Base-by-base conservation (phyloP, 1,140 invertebrate species). In the Chironomus tepperi region DNA sequence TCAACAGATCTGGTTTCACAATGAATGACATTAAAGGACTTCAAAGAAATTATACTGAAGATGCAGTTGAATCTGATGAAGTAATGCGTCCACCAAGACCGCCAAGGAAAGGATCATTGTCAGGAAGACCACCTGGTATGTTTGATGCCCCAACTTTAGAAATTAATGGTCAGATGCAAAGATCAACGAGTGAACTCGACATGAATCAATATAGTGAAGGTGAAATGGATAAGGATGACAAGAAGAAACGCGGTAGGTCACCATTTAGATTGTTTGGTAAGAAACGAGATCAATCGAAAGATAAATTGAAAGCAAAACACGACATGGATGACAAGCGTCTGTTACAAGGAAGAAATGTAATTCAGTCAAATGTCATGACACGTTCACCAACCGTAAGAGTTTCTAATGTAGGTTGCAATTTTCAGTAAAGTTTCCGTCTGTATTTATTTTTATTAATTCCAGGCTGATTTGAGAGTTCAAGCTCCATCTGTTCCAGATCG, bases 1-100 rank as follows among this genome's bases (percentile, higher is more conserved):
- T n/a, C n/a, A n/a, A n/a, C n/a, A n/a, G 93, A 77, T 93, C 93
- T 75, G 94, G 94, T 8, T 96, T 97, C 80, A 94, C 92, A 34
- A 95, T 96, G 89, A 95, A 90, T 77, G 95, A 97, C 79, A 94
- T 97, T 67, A 96, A 96, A 89, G 93, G 93, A 77, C 83, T 96
- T 8, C 91, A 95, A 78, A 84, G 91, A 75, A 91, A 90, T 80
- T 96, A 95, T 82, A 87, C 88, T 0, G 94, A 96, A 79, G 94
- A 93, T 79, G 91, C 85, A 0, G 87, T 85, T 0, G 92, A 94
- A 79, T 85, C 86, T 3, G 90, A 92, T 76, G 90, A 92, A 77
- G 79, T 82, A 75, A 81, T 86, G 77, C 88, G 88, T 77, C 91
- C 91, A 0, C 79, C 88, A 0, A 84, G 90, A 77, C 91, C 91